A percentile compares a stretch with the other conserved stretches of the same genome.
Evolutionary conservation across 2,797 vertebrate genomes (phyloP).

Genomic region (Enteromius fasciolatus): DNA sequence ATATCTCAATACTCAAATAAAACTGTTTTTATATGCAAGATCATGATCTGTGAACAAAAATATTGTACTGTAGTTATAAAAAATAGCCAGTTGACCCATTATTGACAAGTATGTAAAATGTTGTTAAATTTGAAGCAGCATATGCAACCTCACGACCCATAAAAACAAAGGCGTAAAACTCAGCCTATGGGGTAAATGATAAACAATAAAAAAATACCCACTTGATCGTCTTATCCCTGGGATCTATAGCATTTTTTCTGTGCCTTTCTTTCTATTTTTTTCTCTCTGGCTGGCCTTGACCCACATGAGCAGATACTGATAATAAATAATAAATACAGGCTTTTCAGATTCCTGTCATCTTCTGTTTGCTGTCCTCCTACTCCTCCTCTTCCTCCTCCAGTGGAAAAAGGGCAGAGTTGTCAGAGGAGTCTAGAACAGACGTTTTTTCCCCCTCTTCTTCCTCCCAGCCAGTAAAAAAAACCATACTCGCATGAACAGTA

Average conservation of each 20-base stretch:
- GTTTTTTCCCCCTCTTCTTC: slow-evolving; percentile 56
- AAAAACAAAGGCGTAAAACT: background rate
- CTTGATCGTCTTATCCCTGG: background rate
- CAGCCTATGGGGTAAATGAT: background rate
- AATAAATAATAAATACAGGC: slow-evolving; percentile 73
- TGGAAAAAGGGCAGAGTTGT: slow-evolving; percentile 78
- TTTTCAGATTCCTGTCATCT: slow-evolving; percentile 56
- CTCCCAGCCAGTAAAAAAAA: slow-evolving; percentile 62
- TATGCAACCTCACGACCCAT: background rate
- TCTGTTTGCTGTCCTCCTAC: slow-evolving; percentile 52
- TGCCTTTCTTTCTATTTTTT: background rate
- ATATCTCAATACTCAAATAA: background rate
- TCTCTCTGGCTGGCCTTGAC: slow-evolving; percentile 63
- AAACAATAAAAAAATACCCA: background rate
- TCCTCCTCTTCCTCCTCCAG: slow-evolving; percentile 61
- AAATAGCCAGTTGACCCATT: background rate
- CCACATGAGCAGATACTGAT: slow-evolving; percentile 71
- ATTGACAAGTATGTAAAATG: background rate
- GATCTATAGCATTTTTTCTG: slow-evolving; percentile 8
- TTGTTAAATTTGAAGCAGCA: background rate
- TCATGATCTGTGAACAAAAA: background rate
- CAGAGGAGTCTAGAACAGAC: slow-evolving; percentile 74
- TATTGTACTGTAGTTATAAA: background rate
- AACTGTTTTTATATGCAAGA: background rate
- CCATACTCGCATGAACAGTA: slow-evolving; percentile 68